phyloP scores from a whole-genome alignment of 2,113 vertebrate genomes.

The Cephalopterus ornatus region DNA sequence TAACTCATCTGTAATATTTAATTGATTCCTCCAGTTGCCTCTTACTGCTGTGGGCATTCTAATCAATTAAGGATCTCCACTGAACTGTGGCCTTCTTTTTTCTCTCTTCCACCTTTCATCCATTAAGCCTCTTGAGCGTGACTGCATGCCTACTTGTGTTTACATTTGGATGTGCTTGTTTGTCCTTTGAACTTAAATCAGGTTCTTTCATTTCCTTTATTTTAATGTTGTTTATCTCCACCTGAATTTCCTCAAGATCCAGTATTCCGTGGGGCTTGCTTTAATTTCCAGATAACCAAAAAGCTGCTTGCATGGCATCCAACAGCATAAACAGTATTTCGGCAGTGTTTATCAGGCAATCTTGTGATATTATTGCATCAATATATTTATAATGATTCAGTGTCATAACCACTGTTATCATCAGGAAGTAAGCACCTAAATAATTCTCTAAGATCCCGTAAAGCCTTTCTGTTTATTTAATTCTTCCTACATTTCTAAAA shows the following conservation, averaged over 20 bases:
- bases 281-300: constrained; percentile 19
- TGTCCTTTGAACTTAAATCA: constrained; percentile 21
- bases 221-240: not conserved
- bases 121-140: not conserved
- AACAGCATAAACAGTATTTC: constrained; percentile 9
- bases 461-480: constrained; percentile 26
- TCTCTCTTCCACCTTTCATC: constrained; percentile 24
- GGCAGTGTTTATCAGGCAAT: constrained; percentile 23
- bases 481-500: constrained; percentile 13
- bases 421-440: constrained; percentile 30
- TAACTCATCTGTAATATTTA: constrained; percentile 52
- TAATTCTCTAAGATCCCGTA: constrained; percentile 30
- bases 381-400: constrained; percentile 34
- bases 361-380: constrained; percentile 42
- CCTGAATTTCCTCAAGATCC: constrained; percentile 17
- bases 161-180: not conserved
- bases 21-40: constrained; percentile 44
- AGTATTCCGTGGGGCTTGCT: not conserved
- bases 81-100: constrained; percentile 49
- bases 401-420: constrained; percentile 45
- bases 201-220: constrained; percentile 29
- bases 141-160: not conserved
- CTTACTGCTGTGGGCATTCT: constrained; percentile 36
- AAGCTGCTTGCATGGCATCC: constrained; percentile 42
- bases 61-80: constrained; percentile 61